Base-by-base conservation (phyloP, 1,140 invertebrate genomes). In the Drosophila miranda region DNA sequence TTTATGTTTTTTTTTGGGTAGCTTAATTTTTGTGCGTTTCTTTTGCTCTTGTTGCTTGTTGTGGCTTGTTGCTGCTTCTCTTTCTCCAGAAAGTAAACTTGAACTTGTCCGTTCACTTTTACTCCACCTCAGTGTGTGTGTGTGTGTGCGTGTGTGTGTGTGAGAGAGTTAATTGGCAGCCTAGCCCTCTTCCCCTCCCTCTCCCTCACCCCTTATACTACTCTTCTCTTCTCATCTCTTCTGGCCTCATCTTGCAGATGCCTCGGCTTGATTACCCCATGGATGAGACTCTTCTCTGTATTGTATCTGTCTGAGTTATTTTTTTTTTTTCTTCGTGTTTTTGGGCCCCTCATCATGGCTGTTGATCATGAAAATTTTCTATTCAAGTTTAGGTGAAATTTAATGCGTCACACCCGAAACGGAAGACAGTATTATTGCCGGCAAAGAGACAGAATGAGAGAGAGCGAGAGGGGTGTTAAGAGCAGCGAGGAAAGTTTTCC, bases 341-440 rank as follows among this genome's bases (percentile, higher is more conserved):
- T 63, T 52, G 58, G 60, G 55, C 59, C 50, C 76, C 64, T 51
- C 72, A 76, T 69, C 68, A 70, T 75, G 81, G 70, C 53, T 73
- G 78, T 89, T 88, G 83, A 88, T 89, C 84, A 88, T 88, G 83
- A 88, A 88, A 88, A 84, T 80, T 79, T 83, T 88, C 57, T 84
- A 89, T 89, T 89, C 84, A 89, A 89, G 84, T 89, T 88, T 88
- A 89, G 84, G 84, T 78, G 84, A 88, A 88, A 88, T 86, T 86
- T 78, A 50, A 86, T 67, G 78, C 78, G 75, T 61, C 82, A 73
- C 58, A 11, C 52, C 51, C 26, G 54, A 54, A 44, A 54, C n/a
- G 14, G n/a, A 50, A 54, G 19, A 21, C 26, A 46, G 52, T 45
- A 61, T 21, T 11, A 58, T 8, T 28, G 19, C 9, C 6, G 34